phyloP scores from a whole-genome alignment of 2,113 vertebrate species.

The Laterallus jamaicensis region DNA sequence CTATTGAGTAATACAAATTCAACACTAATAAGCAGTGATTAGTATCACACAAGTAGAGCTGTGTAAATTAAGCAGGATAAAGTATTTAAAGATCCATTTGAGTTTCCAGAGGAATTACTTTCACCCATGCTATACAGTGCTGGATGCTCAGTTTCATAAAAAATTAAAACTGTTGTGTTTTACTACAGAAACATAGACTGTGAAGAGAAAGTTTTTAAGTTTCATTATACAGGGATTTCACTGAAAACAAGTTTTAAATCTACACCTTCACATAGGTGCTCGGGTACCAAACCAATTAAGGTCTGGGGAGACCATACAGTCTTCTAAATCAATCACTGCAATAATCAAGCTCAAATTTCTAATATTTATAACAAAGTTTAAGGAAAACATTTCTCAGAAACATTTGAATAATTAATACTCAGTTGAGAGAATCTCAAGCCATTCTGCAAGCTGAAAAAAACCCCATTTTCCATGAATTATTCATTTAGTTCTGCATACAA shows the following conservation, averaged over 20 bases:
- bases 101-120: constrained; percentile 24
- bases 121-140: background rate
- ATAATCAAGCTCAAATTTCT: background rate
- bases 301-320: background rate
- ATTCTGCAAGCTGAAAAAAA: background rate
- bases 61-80: constrained; percentile 34
- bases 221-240: background rate
- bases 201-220: background rate
- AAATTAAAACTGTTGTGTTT: constrained; percentile 27
- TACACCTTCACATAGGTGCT: background rate
- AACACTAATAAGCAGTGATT: constrained; percentile 5
- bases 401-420: constrained; percentile 57
- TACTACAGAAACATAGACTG: background rate
- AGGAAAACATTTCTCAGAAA: constrained; percentile 23
- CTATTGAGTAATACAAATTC: background rate
- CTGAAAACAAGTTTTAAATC: background rate
- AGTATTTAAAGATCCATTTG: constrained; percentile 31
- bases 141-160: constrained; percentile 34
- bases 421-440: constrained; percentile 27
- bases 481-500: constrained; percentile 23
- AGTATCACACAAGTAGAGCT: background rate
- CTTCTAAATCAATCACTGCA: background rate
- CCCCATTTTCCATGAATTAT: constrained; percentile 27
- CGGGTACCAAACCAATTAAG: background rate
- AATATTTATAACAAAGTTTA: constrained; percentile 11